Evolutionary conservation across 2,113 vertebrate species (phyloP).

Genomic region (Thermophis baileyi): DNA sequence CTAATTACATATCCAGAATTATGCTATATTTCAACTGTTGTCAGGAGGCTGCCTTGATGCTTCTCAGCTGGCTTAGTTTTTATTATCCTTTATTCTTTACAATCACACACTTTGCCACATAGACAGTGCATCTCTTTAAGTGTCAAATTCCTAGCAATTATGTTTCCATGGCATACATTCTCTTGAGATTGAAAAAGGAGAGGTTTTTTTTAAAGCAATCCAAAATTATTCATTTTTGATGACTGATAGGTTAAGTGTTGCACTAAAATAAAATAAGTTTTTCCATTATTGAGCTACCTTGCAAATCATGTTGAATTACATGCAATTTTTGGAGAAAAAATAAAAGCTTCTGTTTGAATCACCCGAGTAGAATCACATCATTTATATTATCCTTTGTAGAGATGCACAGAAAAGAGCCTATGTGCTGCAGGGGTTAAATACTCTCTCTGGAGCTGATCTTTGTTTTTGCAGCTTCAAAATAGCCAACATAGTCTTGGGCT

Average conservation of each 20-base stretch:
- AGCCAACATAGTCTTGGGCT: too few relatives aligned
- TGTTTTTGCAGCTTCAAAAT: too few relatives aligned
- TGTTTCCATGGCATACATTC: not conserved
- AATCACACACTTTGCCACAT: not conserved
- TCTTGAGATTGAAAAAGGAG: constrained; percentile 21
- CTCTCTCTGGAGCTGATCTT: too few relatives aligned
- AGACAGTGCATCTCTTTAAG: constrained; percentile 41
- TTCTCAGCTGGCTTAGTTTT: constrained; percentile 20
- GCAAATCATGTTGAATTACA: constrained; percentile 38
- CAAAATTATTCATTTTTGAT: constrained; percentile 50
- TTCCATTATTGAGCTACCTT: constrained; percentile 30
- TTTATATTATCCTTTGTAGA: too few relatives aligned
- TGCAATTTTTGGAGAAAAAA: constrained; percentile 8
- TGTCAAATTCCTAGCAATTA: constrained; percentile 42
- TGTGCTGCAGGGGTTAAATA: too few relatives aligned
- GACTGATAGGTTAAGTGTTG: constrained; percentile 44
- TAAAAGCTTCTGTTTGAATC: not conserved
- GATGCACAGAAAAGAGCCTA: too few relatives aligned
- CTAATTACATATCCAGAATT: constrained; percentile 8
- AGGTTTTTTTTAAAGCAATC: constrained; percentile 19
- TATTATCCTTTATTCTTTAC: constrained; percentile 19
- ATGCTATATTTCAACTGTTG: not conserved
- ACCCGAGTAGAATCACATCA: not conserved
- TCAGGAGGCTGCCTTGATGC: not conserved
- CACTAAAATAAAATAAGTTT: constrained; percentile 34